Evolutionary conservation across 2,113 vertebrate genomes (phyloP).

Genomic region (Notarius quadriscutis): DNA sequence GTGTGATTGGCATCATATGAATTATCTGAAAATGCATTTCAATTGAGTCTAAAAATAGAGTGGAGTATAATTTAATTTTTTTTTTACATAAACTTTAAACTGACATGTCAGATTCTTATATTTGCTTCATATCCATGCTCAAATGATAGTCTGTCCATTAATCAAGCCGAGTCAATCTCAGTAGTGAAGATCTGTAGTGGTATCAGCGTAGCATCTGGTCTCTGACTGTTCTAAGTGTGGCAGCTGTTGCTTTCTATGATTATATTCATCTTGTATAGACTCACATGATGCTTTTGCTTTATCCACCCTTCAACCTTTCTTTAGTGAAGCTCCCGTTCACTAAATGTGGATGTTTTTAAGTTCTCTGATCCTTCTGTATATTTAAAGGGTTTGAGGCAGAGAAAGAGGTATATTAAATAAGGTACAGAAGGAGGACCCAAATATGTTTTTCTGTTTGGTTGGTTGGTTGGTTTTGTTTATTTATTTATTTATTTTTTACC

Average conservation of each 20-base stretch:
- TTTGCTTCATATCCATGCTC: conserved; percentile 6
- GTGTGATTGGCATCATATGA: background rate
- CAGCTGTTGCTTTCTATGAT: conserved; percentile 54
- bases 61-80: background rate
- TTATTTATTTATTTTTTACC: no score
- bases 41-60: background rate
- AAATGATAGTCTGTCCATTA: conserved; percentile 13
- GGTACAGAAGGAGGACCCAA: no score
- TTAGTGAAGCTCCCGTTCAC: conserved; percentile 24
- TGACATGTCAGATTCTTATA: conserved; percentile 7
- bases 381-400: conserved; percentile 12
- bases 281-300: conserved; percentile 40
- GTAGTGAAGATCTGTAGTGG: conserved; percentile 39
- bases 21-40: background rate
- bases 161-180: conserved; percentile 12
- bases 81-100: conserved; percentile 18
- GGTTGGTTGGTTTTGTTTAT: no score
- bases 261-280: conserved; percentile 50
- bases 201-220: conserved; percentile 50
- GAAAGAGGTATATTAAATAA: background rate
- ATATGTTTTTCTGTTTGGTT: no score
- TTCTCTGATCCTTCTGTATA: conserved; percentile 15
- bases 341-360: conserved; percentile 9
- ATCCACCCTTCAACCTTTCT: conserved; percentile 22
- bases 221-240: conserved; percentile 46